Base-by-base conservation (phyloP, 1,140 invertebrate genomes). In the Monochamus saltuarius region DNA sequence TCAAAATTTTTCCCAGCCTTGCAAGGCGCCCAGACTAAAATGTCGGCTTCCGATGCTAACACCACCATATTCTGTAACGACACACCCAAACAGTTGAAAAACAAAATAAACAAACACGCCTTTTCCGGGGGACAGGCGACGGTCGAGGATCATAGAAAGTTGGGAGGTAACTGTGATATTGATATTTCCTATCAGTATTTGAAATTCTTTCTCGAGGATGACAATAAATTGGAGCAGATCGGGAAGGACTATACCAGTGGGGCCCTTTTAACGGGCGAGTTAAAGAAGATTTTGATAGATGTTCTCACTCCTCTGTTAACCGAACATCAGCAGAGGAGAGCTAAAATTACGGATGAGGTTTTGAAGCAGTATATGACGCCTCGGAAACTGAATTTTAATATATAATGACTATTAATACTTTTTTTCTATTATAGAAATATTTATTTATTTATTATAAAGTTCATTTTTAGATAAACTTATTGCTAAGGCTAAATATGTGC, bases 131-230 rank as follows among this genome's bases (percentile, higher is more conserved):
- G 98, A 22, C 90, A 89, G 71, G 83, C 87, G 10, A 97, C 95
- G 0, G 80, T 97, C 0, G 97, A 99, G 78, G 92, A 98, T 75
- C 98, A 99, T 74, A 79, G 90, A 64, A 80, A 87, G 74, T 78
- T 89, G 43, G 97, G 98, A 36, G 98, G 97, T 3, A 91, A 99
- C 77, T 97, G 96, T 75, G 91, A 94, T 66, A 85, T 99, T 3
- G 98, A 99, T 80, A 90, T 96, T 52, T 91, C 95, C 0, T 99
- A 87, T 80, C 96, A 99, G 77, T 97, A 99, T 82, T 79, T 99
- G 1, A 87, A 82, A 43, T 99, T 98, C 79, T 99, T 99, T 81
- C 72, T 98, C 45, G 95, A 99, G 62, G 94, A 98, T 81, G 97
- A 99, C 78, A 86, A 89, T 0, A 85, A 85, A 75, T 78, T 99